A percentile compares a stretch with the other conserved stretches of the same genome.
phyloP scores from a whole-genome alignment of 2,113 vertebrate species.

The Epinephelus lanceolatus region DNA sequence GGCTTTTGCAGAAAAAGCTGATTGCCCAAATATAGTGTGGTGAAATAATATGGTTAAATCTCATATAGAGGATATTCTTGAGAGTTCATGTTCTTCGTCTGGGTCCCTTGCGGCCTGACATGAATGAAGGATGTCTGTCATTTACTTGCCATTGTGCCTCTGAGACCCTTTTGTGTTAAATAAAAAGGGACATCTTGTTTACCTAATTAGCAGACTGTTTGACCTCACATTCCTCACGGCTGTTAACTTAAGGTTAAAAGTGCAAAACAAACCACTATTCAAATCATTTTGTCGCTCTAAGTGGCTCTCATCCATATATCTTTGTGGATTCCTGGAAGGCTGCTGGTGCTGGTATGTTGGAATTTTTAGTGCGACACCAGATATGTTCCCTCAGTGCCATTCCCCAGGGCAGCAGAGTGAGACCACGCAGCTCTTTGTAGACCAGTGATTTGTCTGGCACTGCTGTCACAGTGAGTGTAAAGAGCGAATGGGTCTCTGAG shows the following conservation, averaged over 20 bases:
- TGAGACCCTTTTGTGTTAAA: not conserved
- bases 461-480: slow-evolving; percentile 23
- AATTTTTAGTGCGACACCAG: slow-evolving; percentile 45
- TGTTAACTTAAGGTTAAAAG: slow-evolving; percentile 32
- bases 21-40: too few relatives aligned
- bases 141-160: not conserved
- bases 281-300: slow-evolving; percentile 6
- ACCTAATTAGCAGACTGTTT: slow-evolving; percentile 11
- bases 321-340: slow-evolving; percentile 24
- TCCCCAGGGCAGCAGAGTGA: slow-evolving; percentile 44
- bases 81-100: not conserved
- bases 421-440: slow-evolving; percentile 16
- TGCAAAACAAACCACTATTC: slow-evolving; percentile 30
- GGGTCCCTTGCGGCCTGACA: not conserved
- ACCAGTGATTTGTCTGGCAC: slow-evolving; percentile 14
- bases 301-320: slow-evolving; percentile 22
- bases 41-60: too few relatives aligned
- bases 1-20: too few relatives aligned
- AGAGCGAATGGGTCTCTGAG: slow-evolving; percentile 1
- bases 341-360: slow-evolving; percentile 53
- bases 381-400: slow-evolving; percentile 18
- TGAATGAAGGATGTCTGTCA: not conserved
- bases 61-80: too few relatives aligned
- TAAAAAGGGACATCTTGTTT: not conserved
- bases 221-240: not conserved